These are phyloP conservation scores for Falcunculus frontatus DNA, from an alignment of 2,113 vertebrate species.

Conservation along the genomic window DNA sequence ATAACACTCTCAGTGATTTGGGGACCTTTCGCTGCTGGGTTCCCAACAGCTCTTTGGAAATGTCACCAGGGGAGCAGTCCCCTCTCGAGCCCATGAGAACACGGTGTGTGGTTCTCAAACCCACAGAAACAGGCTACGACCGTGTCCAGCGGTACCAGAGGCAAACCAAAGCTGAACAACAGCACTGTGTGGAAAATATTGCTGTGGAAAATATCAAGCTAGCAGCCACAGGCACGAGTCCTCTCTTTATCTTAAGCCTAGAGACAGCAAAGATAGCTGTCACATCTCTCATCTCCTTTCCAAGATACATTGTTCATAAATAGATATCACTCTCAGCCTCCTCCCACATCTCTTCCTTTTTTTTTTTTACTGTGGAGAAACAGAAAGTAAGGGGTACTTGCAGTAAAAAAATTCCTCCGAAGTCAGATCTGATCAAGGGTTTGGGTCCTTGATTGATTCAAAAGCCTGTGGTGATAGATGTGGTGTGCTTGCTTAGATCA, in stretches of 20 bases:
- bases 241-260: not conserved
- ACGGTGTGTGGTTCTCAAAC: accelerated
- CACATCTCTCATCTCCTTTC: not conserved
- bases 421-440: slow-evolving; percentile 42
- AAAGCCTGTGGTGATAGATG: slow-evolving; percentile 34
- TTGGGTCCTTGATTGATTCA: slow-evolving; percentile 43
- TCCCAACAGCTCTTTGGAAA: not conserved
- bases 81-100: not conserved
- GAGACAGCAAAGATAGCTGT: not conserved
- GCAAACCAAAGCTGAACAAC: not conserved
- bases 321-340: not conserved
- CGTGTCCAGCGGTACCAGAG: not conserved
- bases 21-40: not conserved
- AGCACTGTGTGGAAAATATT: not conserved
- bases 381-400: not conserved
- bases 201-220: not conserved
- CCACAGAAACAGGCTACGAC: accelerated
- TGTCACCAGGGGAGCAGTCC: not conserved
- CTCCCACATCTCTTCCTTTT: not conserved
- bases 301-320: not conserved
- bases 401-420: slow-evolving; percentile 20
- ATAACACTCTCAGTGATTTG: not conserved
- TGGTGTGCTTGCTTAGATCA: slow-evolving; percentile 33
- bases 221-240: not conserved
- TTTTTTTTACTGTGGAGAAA: not conserved